phyloP scores from a whole-genome alignment of 2,888 invertebrate genomes.

The Diaprepes abbreviatus region DNA sequence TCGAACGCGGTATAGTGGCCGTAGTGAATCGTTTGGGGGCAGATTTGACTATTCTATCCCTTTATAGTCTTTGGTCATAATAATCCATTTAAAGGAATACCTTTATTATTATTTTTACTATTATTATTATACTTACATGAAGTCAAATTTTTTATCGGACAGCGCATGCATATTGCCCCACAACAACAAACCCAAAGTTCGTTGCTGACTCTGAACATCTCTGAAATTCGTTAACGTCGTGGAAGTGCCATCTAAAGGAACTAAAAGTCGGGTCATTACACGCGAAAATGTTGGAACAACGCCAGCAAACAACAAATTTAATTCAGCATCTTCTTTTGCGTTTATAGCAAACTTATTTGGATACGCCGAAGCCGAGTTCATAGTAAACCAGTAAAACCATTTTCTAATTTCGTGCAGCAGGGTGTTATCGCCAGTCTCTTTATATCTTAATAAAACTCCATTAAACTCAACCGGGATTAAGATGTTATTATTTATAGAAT shows the following conservation, averaged over 20 bases:
- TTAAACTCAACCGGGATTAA: constrained; percentile 58
- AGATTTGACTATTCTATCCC: too few species aligned
- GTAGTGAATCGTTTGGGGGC: too few species aligned
- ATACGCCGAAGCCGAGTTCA: constrained; percentile 55
- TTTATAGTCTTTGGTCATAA: too few species aligned
- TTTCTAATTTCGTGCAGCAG: constrained; percentile 60
- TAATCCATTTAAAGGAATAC: too few species aligned
- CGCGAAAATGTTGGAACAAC: constrained; percentile 54
- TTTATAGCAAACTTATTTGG: constrained; percentile 51
- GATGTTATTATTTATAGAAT: constrained; percentile 45
- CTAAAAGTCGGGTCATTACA: constrained; percentile 55
- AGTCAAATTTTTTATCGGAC: constrained; percentile 67
- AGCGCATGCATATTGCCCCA: constrained; percentile 75
- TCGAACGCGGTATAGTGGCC: too few species aligned
- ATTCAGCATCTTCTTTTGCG: constrained; percentile 33
- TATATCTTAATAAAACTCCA: constrained; percentile 56
- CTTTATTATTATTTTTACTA: too few species aligned
- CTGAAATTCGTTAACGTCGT: constrained; percentile 71
- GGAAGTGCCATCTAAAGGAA: constrained; percentile 42
- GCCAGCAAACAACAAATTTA: constrained; percentile 44
- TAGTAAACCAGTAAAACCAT: constrained; percentile 56
- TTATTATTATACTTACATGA: constrained; percentile 65
- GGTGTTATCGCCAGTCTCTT: constrained; percentile 54
- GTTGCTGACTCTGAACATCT: constrained; percentile 69
- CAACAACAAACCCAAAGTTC: constrained; percentile 69